Base-by-base conservation (phyloP, 2,113 vertebrate species). In the Ursus arctos region DNA sequence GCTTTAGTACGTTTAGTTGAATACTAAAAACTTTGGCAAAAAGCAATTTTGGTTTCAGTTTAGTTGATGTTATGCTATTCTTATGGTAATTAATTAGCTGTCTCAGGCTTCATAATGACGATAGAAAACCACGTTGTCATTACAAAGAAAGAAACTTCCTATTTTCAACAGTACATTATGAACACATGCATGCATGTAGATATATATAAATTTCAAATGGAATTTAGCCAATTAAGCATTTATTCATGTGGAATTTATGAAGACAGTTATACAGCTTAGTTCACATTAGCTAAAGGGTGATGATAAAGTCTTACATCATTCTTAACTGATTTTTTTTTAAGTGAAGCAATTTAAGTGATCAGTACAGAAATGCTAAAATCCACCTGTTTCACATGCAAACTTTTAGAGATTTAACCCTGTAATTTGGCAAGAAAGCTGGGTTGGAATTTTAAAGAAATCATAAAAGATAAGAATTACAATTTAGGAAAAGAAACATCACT, bases 241-340 rank as follows among this genome's bases (percentile, higher is more conserved):
- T 36, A 92, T 69, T 88, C 24, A 63, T 97, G 94, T 88, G 79
- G 40, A 86, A 84, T 72, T 95, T 65, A 59, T 76, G 36, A 95
- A 87, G 53, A 76, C 7, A 91, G 22, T 88, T 76, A 80, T 47
- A 86, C 2, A 93, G 36, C 65, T 94, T 95, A 94, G 89, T 55
- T 96, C 31, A 61, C 74, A 91, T 72, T 63, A 65, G 71, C 22
- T 69, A 93, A 95, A 79, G 53, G 11, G 22, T 87, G 43, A 83
- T 86, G 19, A 40, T 61, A 95, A 92, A 93, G 72, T 36, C 43
- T 94, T 88, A 67, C 0, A 67, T 53, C 36, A 55, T 86, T 96
- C 31, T 80, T 59, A 80, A 63, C 1, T 65, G 2, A 95, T 76
- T 82, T 79, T 43, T 88, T 36, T 91, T 69, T 61, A 31, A 80